Conservation (phyloP, 1,140 invertebrate genomes). For the Meloidogyne hapla region DNA sequence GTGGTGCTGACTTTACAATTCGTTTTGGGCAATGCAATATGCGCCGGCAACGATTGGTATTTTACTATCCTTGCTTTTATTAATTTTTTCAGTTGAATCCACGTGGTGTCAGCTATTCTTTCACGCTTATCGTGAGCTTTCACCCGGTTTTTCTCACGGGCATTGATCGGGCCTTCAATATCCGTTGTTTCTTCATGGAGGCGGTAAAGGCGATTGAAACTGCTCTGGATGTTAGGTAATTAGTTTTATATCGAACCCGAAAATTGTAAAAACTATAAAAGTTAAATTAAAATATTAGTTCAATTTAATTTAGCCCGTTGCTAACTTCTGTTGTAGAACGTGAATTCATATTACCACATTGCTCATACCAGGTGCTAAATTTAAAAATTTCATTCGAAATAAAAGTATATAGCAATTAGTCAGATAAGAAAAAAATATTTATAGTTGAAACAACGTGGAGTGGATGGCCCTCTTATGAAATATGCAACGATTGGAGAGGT, state of each 20-base stretch:
- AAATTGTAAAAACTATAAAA: neutral
- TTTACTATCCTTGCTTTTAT: neutral
- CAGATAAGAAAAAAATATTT: no score
- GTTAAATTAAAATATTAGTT: neutral
- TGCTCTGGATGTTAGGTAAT: slow-evolving; percentile 56
- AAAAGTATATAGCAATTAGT: no score
- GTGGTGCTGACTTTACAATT: slow-evolving; percentile 47
- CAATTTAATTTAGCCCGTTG: slow-evolving; percentile 44
- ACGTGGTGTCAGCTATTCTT: slow-evolving; percentile 57
- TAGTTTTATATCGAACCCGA: neutral
- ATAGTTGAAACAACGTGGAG: slow-evolving; percentile 44
- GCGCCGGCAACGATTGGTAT: slow-evolving; percentile 55
- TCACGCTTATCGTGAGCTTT: slow-evolving; percentile 60
- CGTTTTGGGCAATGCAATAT: slow-evolving; percentile 63
- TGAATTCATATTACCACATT: slow-evolving; percentile 57
- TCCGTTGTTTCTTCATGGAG: slow-evolving; percentile 61
- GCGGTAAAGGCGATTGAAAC: slow-evolving; percentile 58
- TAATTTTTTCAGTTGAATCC: slow-evolving; percentile 54
- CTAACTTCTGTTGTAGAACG: slow-evolving; percentile 56
- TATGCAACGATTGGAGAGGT: slow-evolving; percentile 59
- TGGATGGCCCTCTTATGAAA: slow-evolving; percentile 48
- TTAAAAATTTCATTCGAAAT: no score
- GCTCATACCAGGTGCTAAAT: slow-evolving; percentile 46
- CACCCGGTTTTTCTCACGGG: slow-evolving; percentile 62
- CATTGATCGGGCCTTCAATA: slow-evolving; percentile 59